Evolutionary conservation across 1,140 invertebrate genomes (phyloP), one percentile per base, ranked within the genome.

Genomic region (Drosophila ironensis): DNA sequence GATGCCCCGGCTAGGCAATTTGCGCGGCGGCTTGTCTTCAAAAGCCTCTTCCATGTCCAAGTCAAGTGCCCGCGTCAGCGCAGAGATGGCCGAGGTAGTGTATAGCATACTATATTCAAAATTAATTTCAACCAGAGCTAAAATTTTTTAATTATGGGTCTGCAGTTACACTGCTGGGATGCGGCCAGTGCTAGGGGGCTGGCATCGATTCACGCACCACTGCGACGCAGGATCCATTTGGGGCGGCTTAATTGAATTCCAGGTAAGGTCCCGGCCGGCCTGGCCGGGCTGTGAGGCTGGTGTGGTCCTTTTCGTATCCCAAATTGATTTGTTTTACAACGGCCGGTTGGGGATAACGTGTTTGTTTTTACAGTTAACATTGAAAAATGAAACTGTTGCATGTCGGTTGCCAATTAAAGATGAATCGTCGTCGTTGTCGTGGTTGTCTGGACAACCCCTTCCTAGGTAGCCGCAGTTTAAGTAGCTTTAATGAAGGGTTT

Each of bases 351-450:
- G 66, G 48, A 86, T 72, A 86, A 80, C 80, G 81, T 86, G 80
- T 80, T 80, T 76, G 80, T 72, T 86, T 86, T 86, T 86, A 86
- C 80, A 86, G 80, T 86, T 86, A 75, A 80, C 70, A 86, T 87
- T 75, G 71, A 86, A 80, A 78, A 80, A 86, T 86, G 71, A 86
- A 80, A 80, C 67, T 86, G 61, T 86, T 86, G 80, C 80, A 86
- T 86, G 80, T 73, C 70, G 38, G 50, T 35, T 66, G 80, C 71
- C 77, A 86, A 86, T 86, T 86, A 86, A 86, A 75, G 46, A 48
- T 52, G 54, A 66, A 41, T 47, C 48, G 42, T 41, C 20, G 20
- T 38, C 30, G 30, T 33, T 12, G 30, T 33, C 30, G 30, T 33
- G 11, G 4, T 33, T 33, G 30, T 47, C 14, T 30, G 7, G 20